A percentile compares a stretch with the other conserved stretches of the same genome.
These are phyloP conservation scores for Scaptodrosophila lebanonensis DNA, from an alignment of 1,140 invertebrate genomes.

Conservation along the genomic window DNA sequence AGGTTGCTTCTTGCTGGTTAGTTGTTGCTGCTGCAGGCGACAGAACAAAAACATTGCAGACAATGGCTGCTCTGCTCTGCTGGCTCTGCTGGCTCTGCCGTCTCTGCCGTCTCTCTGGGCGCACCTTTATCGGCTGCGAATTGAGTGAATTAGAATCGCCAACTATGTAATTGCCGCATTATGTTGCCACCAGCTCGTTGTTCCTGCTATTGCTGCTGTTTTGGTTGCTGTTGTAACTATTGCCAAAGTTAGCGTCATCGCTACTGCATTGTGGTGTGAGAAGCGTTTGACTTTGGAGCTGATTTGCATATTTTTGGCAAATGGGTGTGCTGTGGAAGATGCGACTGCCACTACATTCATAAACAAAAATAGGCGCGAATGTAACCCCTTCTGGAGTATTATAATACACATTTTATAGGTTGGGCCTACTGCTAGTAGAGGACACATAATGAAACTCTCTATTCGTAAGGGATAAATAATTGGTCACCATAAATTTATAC, in stretches of 20 bases:
- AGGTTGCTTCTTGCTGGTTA: slow-evolving; percentile 23
- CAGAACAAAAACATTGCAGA: slow-evolving; percentile 36
- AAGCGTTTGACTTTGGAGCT: slow-evolving; percentile 24
- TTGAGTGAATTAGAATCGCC: slow-evolving; percentile 69
- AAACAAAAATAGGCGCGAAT: too few species aligned
- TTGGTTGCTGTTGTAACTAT: slow-evolving; percentile 2
- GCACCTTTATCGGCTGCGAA: slow-evolving; percentile 58
- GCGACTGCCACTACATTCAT: too few species aligned
- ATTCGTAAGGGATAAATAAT: too few species aligned
- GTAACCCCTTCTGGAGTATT: too few species aligned
- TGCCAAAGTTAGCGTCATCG: slow-evolving; percentile 16
- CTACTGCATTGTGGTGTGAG: slow-evolving; percentile 43
- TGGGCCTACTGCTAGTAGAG: too few species aligned
- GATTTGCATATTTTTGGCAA: slow-evolving; percentile 55
- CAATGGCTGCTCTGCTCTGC: too few species aligned
- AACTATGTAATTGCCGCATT: slow-evolving; percentile 64
- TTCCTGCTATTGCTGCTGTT: slow-evolving; percentile 18
- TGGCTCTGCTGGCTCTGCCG: too few species aligned
- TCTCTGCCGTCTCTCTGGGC: slow-evolving; percentile 20
- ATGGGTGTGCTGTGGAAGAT: slow-evolving; percentile 8
- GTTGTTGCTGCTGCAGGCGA: slow-evolving; percentile 18
- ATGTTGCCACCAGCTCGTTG: slow-evolving; percentile 54
- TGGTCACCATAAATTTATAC: too few species aligned
- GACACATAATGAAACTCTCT: too few species aligned
- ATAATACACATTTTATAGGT: too few species aligned